Evolutionary conservation across 2,113 vertebrate species (phyloP).

Genomic region (Epinephelus moara): DNA sequence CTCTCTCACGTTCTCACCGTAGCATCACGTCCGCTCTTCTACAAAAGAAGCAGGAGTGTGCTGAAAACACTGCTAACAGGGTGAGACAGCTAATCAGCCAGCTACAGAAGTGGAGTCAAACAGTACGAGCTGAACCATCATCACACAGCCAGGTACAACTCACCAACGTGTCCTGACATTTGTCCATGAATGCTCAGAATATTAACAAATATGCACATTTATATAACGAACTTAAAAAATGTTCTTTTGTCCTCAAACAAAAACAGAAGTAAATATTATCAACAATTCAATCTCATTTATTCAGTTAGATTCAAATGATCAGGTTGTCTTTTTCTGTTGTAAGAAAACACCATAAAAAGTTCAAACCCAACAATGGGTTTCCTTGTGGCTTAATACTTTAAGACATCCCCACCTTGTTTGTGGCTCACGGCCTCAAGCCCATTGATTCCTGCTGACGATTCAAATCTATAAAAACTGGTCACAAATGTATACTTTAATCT

Average conservation of each 20-base stretch:
- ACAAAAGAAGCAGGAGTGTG: constrained; percentile 53
- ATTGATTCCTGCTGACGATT: background rate
- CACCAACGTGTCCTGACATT: background rate
- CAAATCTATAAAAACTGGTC: background rate
- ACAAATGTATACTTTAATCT: background rate
- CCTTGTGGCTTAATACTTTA: background rate
- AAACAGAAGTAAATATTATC: background rate
- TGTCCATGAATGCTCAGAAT: background rate
- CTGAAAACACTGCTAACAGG: constrained; percentile 17
- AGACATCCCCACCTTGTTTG: background rate
- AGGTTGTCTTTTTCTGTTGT: background rate
- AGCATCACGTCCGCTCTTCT: constrained; percentile 42
- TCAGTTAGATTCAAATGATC: background rate
- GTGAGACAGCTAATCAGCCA: constrained; percentile 29
- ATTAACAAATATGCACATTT: background rate
- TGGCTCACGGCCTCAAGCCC: background rate
- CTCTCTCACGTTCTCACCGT: background rate
- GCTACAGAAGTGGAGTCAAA: constrained; percentile 59
- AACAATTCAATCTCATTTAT: background rate
- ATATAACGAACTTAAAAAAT: too few species aligned
- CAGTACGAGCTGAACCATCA: constrained; percentile 15
- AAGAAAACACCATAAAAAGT: background rate
- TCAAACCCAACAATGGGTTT: background rate
- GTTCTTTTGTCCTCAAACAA: background rate
- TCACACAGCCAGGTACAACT: constrained; percentile 50